phyloP scores from a whole-genome alignment of 2,797 vertebrate species.

The Antennarius maculatus region DNA sequence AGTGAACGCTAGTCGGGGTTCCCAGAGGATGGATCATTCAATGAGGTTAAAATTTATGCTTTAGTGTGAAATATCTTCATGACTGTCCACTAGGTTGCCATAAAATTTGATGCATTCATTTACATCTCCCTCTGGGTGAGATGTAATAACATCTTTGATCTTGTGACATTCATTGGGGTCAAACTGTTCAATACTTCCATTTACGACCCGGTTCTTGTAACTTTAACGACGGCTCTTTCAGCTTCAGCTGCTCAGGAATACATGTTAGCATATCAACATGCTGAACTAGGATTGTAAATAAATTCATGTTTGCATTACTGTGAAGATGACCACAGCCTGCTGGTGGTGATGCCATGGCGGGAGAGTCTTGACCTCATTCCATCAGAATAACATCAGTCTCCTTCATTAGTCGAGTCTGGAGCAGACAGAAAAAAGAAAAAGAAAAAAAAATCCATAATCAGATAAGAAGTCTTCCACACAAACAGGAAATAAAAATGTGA shows the following conservation, averaged over 20 bases:
- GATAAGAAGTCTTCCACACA: background rate
- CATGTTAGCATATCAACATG: background rate
- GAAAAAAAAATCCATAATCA: background rate
- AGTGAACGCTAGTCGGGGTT: no score
- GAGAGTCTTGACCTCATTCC: background rate
- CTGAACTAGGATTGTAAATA: background rate
- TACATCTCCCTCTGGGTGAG: background rate
- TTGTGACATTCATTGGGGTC: background rate
- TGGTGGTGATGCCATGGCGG: no score
- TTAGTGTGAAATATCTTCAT: background rate
- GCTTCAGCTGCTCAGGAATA: no score
- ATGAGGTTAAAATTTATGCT: background rate
- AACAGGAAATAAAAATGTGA: conserved; percentile 7
- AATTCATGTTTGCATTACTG: background rate
- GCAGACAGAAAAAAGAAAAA: background rate
- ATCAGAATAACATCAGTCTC: background rate
- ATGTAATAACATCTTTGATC: background rate
- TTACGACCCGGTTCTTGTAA: no score
- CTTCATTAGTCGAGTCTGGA: background rate
- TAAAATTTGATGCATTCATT: background rate
- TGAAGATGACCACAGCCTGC: no score
- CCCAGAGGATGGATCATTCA: background rate
- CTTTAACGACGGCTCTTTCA: background rate
- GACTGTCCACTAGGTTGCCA: background rate
- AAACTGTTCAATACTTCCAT: no score